Base-by-base conservation (phyloP, 2,797 vertebrate genomes). In the Paratrypauchen microcephalus region DNA sequence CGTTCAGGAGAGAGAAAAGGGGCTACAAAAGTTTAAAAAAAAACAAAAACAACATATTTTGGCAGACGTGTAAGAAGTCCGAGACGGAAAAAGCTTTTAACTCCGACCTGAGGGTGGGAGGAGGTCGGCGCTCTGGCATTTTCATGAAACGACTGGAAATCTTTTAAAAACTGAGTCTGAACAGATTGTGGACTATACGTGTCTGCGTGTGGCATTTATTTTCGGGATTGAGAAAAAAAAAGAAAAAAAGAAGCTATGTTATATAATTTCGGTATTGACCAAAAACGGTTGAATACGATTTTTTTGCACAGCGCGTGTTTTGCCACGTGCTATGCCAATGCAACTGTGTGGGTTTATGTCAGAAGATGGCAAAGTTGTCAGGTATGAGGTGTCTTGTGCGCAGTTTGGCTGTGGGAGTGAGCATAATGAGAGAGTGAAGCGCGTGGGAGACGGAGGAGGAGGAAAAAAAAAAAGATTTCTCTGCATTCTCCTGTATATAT, bases 361-460 rank as follows among this genome's bases (percentile, higher is more conserved):
- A 90, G 83, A 78, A 77, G 80, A 86, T 75, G 83, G 84, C 88
- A 85, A 79, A 84, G 86, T 84, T 89, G 88, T 88, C 89, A 91
- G 89, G 88, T 90, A 87, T 85, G 87, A 90, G 89, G 88, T 74
- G 86, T 87, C 87, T 89, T 77, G 79, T 78, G 81, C 81, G 83
- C 86, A 86, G 89, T 91, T 79, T 80, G 88, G 75, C 73, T 86
- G 88, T 89, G 83, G 88, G 87, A 89, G 90, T 73, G 83, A 85
- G 87, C 83, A 87, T 89, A 91, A 90, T 87, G 86, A 91, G 83
- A 83, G 81, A 86, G 78, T 86, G 84, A 87, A 83, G 87, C 80
- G 87, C 60, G 90, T 90, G 87, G 87, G 87, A 61, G 86, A 86
- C 4, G 57, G 16, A 30, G 15, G 26, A 26, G 12, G n/a, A n/a